Conservation (phyloP, 2,113 vertebrate species). For the Lamprotornis superbus region DNA sequence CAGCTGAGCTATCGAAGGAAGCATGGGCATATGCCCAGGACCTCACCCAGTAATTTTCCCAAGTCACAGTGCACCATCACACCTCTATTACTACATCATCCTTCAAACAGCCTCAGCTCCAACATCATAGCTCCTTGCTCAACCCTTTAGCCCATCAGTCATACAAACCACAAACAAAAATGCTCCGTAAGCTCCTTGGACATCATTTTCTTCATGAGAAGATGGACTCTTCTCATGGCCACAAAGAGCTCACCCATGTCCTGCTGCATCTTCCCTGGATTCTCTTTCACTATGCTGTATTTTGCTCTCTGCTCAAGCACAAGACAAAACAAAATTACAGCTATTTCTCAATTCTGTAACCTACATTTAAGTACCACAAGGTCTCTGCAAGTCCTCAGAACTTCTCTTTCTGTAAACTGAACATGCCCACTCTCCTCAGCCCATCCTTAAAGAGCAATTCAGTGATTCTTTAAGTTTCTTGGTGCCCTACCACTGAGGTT, state of each 20-base stretch:
- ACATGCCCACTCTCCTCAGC: background rate
- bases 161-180: background rate
- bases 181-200: background rate
- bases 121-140: background rate
- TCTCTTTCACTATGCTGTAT: background rate
- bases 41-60: background rate
- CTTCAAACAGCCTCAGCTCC: background rate
- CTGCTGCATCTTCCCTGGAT: background rate
- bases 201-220: background rate
- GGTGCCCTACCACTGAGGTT: no score
- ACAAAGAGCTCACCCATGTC: rapidly evolving
- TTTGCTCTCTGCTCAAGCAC: background rate
- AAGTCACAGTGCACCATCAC: no score
- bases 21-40: background rate
- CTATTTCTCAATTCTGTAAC: background rate
- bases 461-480: background rate
- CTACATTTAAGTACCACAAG: rapidly evolving
- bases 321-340: background rate
- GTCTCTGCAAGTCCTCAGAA: background rate
- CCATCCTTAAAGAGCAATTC: background rate
- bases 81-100: background rate
- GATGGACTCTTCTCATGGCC: rapidly evolving
- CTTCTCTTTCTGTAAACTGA: background rate
- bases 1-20: slow-evolving; percentile 89
- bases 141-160: background rate